phyloP scores from a whole-genome alignment of 37 sponge, comb jelly and placozoan genomes.

The Cladorhizidae sp. region DNA sequence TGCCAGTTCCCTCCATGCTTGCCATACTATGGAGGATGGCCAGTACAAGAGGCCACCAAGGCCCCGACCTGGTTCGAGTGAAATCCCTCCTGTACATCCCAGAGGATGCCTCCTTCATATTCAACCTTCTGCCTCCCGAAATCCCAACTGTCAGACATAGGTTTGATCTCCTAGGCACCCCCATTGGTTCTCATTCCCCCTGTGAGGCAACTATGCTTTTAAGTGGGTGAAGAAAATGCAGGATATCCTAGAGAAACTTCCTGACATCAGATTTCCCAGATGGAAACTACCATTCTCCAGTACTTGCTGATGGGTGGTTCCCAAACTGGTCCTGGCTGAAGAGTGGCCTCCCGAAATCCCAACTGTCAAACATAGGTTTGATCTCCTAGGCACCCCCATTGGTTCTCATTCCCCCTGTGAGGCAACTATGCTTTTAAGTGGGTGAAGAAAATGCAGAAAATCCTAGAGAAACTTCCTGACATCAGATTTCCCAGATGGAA shows the following conservation, averaged over 20 bases:
- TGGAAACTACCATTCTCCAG: conserved; percentile 1
- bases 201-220: conserved; percentile 1
- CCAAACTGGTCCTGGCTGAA: conserved; percentile 13
- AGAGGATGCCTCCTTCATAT: not conserved
- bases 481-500: conserved; percentile 7
- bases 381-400: conserved; percentile 2
- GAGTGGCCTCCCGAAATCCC: not conserved
- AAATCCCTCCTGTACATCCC: conserved; percentile 27
- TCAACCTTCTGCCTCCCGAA: not conserved
- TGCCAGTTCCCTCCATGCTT: conserved; percentile 1
- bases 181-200: not conserved
- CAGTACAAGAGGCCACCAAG: too few relatives aligned
- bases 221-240: not conserved
- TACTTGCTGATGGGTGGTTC: not conserved
- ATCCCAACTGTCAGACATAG: not conserved
- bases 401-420: not conserved
- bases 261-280: not conserved
- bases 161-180: conserved; percentile 2
- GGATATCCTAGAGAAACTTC: not conserved
- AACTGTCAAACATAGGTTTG: not conserved
- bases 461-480: not conserved
- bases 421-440: not conserved
- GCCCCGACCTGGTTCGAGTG: not conserved
- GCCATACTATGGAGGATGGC: too few relatives aligned
- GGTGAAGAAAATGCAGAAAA: not conserved